Evolutionary conservation across 2,888 invertebrate species (phyloP).

Genomic region (Watsonalla binaria): DNA sequence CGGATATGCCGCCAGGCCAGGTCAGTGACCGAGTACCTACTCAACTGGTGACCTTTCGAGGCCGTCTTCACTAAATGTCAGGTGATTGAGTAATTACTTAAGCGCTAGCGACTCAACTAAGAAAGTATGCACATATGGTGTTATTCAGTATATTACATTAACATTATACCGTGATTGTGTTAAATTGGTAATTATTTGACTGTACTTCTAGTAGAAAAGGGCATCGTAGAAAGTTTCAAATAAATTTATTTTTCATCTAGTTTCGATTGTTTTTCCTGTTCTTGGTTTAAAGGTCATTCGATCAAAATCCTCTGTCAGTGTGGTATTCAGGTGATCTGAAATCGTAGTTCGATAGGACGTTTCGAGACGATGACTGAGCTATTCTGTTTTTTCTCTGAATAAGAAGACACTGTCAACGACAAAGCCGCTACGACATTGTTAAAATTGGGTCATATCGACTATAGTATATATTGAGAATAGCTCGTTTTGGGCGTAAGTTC

Average conservation of each 20-base stretch:
- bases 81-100: constrained; percentile 54
- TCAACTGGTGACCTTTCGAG: constrained; percentile 36
- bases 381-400: too few species aligned
- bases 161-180: constrained; percentile 4
- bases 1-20: constrained; percentile 23
- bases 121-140: constrained; percentile 19
- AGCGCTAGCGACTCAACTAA: constrained; percentile 20
- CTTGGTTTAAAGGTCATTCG: too few species aligned
- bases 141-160: constrained; percentile 1
- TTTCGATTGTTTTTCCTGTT: too few species aligned
- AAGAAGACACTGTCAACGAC: too few species aligned
- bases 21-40: constrained; percentile 43
- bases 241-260: background rate
- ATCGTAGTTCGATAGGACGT: too few species aligned
- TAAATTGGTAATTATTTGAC: constrained; percentile 1
- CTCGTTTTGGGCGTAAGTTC: too few species aligned
- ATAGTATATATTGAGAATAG: too few species aligned
- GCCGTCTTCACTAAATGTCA: constrained; percentile 58
- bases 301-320: too few species aligned
- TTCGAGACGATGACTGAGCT: too few species aligned
- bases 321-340: too few species aligned
- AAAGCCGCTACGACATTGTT: too few species aligned
- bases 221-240: background rate
- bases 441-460: too few species aligned
- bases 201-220: constrained; percentile 1